Evolutionary conservation across 2,797 vertebrate species (phyloP).

Genomic region (Brachymystax lenok): DNA sequence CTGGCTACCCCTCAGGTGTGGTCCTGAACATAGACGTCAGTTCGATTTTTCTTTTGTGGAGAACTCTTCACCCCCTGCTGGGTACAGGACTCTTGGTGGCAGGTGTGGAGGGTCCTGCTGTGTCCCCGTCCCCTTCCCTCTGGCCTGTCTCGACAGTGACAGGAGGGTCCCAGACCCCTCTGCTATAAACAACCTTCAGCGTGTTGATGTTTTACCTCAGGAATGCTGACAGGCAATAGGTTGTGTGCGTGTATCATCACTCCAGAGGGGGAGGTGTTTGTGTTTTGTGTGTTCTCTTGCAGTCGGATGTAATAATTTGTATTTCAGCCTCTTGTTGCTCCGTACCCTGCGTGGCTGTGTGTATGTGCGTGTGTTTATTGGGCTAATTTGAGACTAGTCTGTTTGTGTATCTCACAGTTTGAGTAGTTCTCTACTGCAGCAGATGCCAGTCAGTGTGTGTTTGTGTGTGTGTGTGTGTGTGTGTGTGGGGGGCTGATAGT

Average conservation of each 20-base stretch:
- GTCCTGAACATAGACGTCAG: neutral
- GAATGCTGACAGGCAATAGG: slow-evolving; percentile 23
- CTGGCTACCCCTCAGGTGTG: neutral
- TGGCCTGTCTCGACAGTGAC: neutral
- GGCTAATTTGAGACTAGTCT: neutral
- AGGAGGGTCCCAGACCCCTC: neutral
- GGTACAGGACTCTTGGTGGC: slow-evolving; percentile 31
- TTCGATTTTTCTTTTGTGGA: neutral
- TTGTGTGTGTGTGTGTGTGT: neutral
- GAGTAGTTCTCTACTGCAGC: neutral
- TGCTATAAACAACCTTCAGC: slow-evolving; percentile 10
- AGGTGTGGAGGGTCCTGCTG: slow-evolving; percentile 65
- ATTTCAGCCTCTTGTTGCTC: no score
- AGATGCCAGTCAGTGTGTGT: slow-evolving; percentile 1
- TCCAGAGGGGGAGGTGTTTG: neutral
- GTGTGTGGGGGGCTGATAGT: slow-evolving; percentile 1
- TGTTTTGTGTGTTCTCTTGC: neutral
- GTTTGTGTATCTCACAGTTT: neutral
- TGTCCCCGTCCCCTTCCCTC: slow-evolving; percentile 30
- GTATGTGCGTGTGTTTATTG: neutral
- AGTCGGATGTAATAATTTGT: neutral
- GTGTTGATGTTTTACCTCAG: slow-evolving; percentile 7
- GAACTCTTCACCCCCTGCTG: neutral
- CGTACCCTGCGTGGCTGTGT: neutral
- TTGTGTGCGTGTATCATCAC: neutral